These are phyloP conservation scores for Scrobipalpa atriplicella DNA, from an alignment of 2,888 invertebrate species.

Conservation along the genomic window DNA sequence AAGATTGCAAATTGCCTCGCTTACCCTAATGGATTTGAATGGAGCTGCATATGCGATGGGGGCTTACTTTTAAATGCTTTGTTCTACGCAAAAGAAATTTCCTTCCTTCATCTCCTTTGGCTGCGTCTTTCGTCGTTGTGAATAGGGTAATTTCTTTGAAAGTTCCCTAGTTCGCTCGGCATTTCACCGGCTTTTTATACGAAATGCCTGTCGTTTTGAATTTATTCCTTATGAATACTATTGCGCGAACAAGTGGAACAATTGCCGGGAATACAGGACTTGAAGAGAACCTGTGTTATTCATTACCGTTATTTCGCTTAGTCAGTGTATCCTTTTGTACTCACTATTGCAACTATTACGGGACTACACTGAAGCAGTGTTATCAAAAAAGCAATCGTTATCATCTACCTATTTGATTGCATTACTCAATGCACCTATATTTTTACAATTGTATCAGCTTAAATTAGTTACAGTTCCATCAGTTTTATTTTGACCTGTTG, in stretches of 20 bases:
- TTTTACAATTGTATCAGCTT: no score
- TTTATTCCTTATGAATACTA: slow-evolving; percentile 44
- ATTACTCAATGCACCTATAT: no score
- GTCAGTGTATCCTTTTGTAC: no score
- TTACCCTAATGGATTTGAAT: slow-evolving; percentile 77
- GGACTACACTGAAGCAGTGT: no score
- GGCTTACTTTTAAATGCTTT: slow-evolving; percentile 74
- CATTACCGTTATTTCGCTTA: neutral
- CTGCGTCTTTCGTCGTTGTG: slow-evolving; percentile 61
- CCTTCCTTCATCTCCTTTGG: slow-evolving; percentile 64
- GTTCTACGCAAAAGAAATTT: slow-evolving; percentile 74
- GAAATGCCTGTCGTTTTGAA: slow-evolving; percentile 43
- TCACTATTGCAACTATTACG: no score
- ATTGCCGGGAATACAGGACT: slow-evolving; percentile 25
- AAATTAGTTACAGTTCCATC: no score
- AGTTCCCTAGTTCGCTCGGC: slow-evolving; percentile 53
- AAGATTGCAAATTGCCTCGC: slow-evolving; percentile 74
- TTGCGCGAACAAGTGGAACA: slow-evolving; percentile 31
- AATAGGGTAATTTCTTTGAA: slow-evolving; percentile 69
- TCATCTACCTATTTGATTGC: no score
- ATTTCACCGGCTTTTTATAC: slow-evolving; percentile 49
- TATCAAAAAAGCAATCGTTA: no score
- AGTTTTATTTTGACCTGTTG: no score
- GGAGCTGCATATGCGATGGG: slow-evolving; percentile 70
- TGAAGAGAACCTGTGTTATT: neutral